Percentiles rank a stretch among this genome's conserved stretches.
These are phyloP conservation scores for Pomatostomus ruficeps DNA, from an alignment of 2,113 vertebrate species.

Conservation along the genomic window DNA sequence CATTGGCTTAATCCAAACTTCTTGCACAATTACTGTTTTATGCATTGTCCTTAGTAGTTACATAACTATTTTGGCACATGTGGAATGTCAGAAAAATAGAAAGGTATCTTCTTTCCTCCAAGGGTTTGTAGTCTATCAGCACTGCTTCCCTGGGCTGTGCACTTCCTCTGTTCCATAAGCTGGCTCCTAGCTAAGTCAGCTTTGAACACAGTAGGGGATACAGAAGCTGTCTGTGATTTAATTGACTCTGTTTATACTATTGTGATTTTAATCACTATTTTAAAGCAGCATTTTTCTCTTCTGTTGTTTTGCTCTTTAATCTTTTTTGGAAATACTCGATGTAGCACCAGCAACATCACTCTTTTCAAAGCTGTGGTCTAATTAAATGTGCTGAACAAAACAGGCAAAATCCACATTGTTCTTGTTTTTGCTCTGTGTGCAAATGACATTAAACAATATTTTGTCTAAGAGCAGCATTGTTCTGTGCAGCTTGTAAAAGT, in stretches of 20 bases:
- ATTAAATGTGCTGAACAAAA: not conserved
- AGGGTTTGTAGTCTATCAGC: not conserved
- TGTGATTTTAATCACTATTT: slow-evolving; percentile 23
- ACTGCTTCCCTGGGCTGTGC: not conserved
- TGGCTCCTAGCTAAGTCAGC: slow-evolving; percentile 16
- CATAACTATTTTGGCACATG: not conserved
- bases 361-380: not conserved
- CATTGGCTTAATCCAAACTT: not conserved
- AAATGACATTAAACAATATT: not conserved
- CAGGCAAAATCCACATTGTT: slow-evolving; percentile 9
- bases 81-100: not conserved
- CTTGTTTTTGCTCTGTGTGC: not conserved
- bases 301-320: not conserved
- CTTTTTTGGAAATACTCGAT: not conserved
- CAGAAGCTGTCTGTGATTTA: not conserved
- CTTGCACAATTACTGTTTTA: not conserved
- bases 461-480: not conserved
- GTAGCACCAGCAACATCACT: not conserved
- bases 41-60: not conserved
- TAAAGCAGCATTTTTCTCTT: slow-evolving; percentile 2
- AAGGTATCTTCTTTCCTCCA: not conserved
- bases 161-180: not conserved
- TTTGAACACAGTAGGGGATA: not conserved
- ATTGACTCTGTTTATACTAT: not conserved
- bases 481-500: not conserved